Conservation (phyloP, 2,888 invertebrate species). For the Cephus pulcher region DNA sequence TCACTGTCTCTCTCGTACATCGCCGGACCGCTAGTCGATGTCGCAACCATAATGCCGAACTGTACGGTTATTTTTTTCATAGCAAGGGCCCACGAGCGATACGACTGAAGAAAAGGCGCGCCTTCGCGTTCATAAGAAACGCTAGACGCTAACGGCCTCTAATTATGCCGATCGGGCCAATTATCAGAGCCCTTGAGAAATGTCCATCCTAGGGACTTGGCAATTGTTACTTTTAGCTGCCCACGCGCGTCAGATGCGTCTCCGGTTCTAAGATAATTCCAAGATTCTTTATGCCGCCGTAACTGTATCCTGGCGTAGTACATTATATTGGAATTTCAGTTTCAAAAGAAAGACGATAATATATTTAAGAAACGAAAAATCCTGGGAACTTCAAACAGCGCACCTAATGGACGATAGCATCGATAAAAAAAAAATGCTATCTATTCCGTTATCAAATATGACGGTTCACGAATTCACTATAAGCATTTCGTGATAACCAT, state of each 20-base stretch:
- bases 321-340: background rate
- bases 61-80: constrained; percentile 5
- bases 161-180: background rate
- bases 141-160: background rate
- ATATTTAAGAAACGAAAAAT: background rate
- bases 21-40: constrained; percentile 34
- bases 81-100: background rate
- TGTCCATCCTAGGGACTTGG: background rate
- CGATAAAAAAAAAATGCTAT: background rate
- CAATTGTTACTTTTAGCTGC: background rate
- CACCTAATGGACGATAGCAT: background rate
- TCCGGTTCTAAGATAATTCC: background rate
- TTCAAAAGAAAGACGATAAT: background rate
- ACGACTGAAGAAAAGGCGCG: background rate
- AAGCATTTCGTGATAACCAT: background rate
- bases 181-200: background rate
- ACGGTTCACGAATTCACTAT: background rate
- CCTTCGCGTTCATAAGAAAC: background rate
- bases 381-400: background rate
- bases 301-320: background rate
- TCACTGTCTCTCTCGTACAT: background rate
- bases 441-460: background rate
- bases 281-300: background rate
- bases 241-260: background rate
- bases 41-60: constrained; percentile 29